phyloP scores from a whole-genome alignment of 2,888 invertebrate genomes.

The Mesorhabditis sp. region DNA sequence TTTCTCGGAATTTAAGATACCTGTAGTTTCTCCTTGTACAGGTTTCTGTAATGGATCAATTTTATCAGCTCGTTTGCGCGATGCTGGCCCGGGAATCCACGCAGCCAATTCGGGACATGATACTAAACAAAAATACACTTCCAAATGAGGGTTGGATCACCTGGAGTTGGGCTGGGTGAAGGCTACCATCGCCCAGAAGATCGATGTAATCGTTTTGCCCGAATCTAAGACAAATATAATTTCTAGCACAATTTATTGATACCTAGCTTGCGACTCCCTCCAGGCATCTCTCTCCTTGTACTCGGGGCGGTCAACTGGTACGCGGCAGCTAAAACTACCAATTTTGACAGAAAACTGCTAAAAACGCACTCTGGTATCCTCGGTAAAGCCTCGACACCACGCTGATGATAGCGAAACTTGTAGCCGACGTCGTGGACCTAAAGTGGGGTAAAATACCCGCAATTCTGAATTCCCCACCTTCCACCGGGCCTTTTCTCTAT shows the following conservation, averaged over 20 bases:
- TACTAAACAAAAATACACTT: slow-evolving; percentile 64
- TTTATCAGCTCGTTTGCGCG: slow-evolving; percentile 56
- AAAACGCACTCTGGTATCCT: slow-evolving; percentile 41
- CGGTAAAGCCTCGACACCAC: slow-evolving; percentile 51
- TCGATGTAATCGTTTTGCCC: slow-evolving; percentile 63
- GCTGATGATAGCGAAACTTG: slow-evolving; percentile 51
- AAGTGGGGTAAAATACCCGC: background rate
- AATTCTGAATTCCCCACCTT: slow-evolving; percentile 12
- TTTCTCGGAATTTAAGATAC: background rate
- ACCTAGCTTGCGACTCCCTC: slow-evolving; percentile 33
- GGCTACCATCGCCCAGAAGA: slow-evolving; percentile 78
- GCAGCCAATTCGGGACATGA: slow-evolving; percentile 81
- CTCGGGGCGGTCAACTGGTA: slow-evolving; percentile 41
- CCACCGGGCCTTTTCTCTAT: slow-evolving; percentile 41
- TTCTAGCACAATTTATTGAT: background rate
- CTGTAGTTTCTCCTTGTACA: slow-evolving; percentile 50
- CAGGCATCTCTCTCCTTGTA: slow-evolving; percentile 42
- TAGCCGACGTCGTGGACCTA: slow-evolving; percentile 43
- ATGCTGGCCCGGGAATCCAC: slow-evolving; percentile 74
- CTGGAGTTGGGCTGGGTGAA: slow-evolving; percentile 76
- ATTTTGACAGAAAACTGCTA: background rate
- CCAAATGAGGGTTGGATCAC: slow-evolving; percentile 8
- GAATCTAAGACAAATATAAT: slow-evolving; percentile 20
- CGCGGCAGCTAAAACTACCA: slow-evolving; percentile 15
- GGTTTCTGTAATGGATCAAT: slow-evolving; percentile 55